Base-by-base conservation (phyloP, 1,140 invertebrate genomes). In the Holcopasites calliopsidis region DNA sequence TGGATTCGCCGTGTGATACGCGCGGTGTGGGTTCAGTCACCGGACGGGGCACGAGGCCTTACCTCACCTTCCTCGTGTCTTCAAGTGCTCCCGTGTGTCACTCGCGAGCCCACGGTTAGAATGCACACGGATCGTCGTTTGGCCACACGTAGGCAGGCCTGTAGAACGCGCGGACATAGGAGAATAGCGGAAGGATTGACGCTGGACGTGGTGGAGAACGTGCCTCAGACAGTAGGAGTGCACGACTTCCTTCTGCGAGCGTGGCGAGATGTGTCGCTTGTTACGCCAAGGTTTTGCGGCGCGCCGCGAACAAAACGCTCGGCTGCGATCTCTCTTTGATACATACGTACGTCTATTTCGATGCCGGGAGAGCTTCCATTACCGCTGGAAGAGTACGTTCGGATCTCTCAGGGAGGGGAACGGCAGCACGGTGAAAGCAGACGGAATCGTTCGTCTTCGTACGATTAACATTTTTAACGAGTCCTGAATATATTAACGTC, bases 11-110 rank as follows among this genome's bases (percentile, higher is more conserved):
- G 71, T 65, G 68, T 60, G 77, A 83, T 76, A 76, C 60, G 76
- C 78, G 70, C 72, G 58, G 83, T 81, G 80, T 85, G 85, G 84
- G 85, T 86, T 86, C 85, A 86, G 85, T 86, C 85, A 86, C 85
- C 85, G 85, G 79, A 71, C 83, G 82, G 76, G 79, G 81, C 83
- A 86, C 81, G 85, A 86, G 83, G 74, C 76, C 76, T 86, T 79
- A 61, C 81, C 74, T 85, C 81, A 70, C 82, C 79, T 82, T 82
- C 70, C 75, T 82, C 76, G 79, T 82, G 79, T 72, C 83, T 79
- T 70, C 35, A 72, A 77, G 82, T 73, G 62, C 79, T 77, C 76
- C 72, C 57, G 68, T 83, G 77, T 83, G 81, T 75, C 82, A 65
- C 80, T 58, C 62, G 26, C 31, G 31, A 47, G 16, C 33, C 38